Base-by-base conservation (phyloP, 2,888 invertebrate genomes). In the Drosophila antonietae region DNA sequence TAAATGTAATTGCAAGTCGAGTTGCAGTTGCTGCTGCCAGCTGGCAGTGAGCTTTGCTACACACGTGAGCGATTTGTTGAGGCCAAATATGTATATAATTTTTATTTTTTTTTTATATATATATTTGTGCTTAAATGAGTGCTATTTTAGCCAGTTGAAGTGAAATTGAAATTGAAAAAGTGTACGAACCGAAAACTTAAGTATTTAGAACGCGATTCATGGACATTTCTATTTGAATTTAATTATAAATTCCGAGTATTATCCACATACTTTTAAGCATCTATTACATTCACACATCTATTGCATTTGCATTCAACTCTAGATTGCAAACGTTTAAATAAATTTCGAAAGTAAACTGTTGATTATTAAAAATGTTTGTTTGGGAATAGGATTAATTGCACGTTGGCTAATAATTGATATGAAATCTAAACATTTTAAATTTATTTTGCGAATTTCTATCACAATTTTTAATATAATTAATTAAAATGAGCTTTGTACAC, bases 1-100 rank as follows among this genome's bases (percentile, higher is more conserved):
- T 57, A 87, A 83, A 83, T 81, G 82, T 84, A 75, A 83, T 78
- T 83, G 62, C 84, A 56, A 72, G 64, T 58, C 68, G 56, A 69
- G 66, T 68, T 73, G 72, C 68, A 39, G 23, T 35, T 33, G 20
- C 75, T 57, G 70, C 49, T 75, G 76, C 80, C 72, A 63, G 41
- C 51, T 73, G 53, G 20, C 55, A 55, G 41, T 53, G 64, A 43
- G 55, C 70, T 59, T 52, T 41, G 28, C 62, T 52, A 60, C 53
- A 76, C 55, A 76, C 77, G 77, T 72, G 67, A 72, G 67, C 49
- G 52, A 75, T 76, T 72, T 66, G 49, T 57, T 61, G 41, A 44
- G 37, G 39, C 15, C 28, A 43, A 35, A 39, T 60, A 10, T 14
- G 4, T 47, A 28, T 28, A 53, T n/a, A 18, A 37, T 31, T 2